phyloP scores from a whole-genome alignment of 2,113 vertebrate species.

The Corythornis vintsioides region DNA sequence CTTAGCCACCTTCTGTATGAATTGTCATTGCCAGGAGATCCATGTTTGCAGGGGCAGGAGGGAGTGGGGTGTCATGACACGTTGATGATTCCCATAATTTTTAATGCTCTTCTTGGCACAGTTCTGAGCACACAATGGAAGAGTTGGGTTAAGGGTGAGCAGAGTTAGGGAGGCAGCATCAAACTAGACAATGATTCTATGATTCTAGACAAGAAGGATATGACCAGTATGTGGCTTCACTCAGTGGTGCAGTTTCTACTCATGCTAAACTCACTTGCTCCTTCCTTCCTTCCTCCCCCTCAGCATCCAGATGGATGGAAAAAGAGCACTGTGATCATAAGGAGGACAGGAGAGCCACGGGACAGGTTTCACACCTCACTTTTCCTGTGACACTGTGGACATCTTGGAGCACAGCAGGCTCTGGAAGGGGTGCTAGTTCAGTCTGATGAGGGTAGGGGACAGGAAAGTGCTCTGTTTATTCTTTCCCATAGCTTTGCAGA shows the following conservation, averaged over 20 bases:
- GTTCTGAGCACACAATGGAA: background rate
- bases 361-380: background rate
- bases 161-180: background rate
- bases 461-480: conserved; percentile 37
- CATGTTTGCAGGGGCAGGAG: background rate
- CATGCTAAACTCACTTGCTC: background rate
- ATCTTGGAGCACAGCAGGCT: background rate
- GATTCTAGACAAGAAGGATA: background rate
- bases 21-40: background rate
- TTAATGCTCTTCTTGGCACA: background rate
- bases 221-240: background rate
- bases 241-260: background rate
- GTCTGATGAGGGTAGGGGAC: background rate
- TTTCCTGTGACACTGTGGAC: conserved; percentile 10
- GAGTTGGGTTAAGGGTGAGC: background rate
- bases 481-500: conserved; percentile 39
- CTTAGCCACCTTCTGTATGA: background rate
- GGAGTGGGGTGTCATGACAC: background rate
- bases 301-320: background rate
- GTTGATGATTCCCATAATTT: background rate
- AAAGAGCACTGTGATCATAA: background rate
- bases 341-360: background rate
- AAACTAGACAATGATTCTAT: background rate
- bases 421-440: background rate
- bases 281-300: background rate